These are phyloP conservation scores for Dasyornis broadbenti DNA, from an alignment of 2,113 vertebrate genomes.

Conservation along the genomic window DNA sequence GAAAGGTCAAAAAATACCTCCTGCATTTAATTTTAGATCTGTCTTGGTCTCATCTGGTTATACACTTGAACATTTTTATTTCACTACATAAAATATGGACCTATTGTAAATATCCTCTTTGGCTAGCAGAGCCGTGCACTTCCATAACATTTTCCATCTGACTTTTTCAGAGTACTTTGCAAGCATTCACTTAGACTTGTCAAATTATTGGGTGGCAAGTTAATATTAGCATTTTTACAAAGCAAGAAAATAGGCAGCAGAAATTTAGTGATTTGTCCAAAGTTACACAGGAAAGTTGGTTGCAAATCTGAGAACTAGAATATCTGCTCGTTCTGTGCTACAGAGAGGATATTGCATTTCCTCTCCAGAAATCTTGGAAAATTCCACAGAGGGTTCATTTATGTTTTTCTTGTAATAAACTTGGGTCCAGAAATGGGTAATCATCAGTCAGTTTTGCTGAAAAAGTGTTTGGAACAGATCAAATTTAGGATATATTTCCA, in stretches of 20 bases:
- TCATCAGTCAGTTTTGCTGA: background rate
- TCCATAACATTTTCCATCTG: background rate
- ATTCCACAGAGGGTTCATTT: background rate
- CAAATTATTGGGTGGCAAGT: background rate
- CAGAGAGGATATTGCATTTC: slow-evolving; percentile 1
- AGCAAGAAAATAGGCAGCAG: background rate
- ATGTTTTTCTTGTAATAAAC: background rate
- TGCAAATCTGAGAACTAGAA: background rate
- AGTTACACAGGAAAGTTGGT: background rate
- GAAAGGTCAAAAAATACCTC: slow-evolving; percentile 26
- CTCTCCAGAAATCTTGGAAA: slow-evolving; percentile 2
- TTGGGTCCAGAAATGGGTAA: background rate
- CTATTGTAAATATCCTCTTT: background rate
- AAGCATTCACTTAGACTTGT: background rate
- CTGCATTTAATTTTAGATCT: slow-evolving; percentile 4
- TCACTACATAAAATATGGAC: background rate
- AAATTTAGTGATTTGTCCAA: background rate
- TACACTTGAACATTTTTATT: background rate
- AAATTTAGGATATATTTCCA: background rate
- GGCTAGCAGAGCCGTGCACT: background rate
- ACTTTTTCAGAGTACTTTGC: background rate
- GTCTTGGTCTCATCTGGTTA: background rate
- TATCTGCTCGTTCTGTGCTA: background rate
- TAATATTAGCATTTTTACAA: background rate
- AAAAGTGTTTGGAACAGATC: background rate